Evolutionary conservation across 92 coral and sea anemone genomes (phyloP).

Genomic region (Palythoa heliodiscus): DNA sequence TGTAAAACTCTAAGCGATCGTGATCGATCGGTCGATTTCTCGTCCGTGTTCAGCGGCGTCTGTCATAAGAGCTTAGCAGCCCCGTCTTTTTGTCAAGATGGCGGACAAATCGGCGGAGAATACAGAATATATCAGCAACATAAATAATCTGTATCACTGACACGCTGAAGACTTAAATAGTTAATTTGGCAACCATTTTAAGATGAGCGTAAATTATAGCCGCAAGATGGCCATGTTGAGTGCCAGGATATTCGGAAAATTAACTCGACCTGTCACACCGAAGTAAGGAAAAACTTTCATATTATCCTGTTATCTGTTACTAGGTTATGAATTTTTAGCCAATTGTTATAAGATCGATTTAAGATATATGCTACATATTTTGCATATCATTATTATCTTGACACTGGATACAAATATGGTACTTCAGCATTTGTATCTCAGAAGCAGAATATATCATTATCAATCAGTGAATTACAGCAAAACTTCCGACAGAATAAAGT

Average conservation of each 20-base stretch:
- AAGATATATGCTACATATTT: too few species aligned
- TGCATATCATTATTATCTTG: too few species aligned
- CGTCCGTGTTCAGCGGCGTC: slow-evolving; percentile 4
- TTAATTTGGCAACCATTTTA: not conserved
- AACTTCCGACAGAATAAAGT: too few species aligned
- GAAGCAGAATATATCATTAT: too few species aligned
- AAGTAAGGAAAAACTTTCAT: slow-evolving; percentile 55
- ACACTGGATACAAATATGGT: too few species aligned
- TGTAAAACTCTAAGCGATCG: too few species aligned
- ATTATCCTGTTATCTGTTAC: not conserved
- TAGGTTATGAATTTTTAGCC: too few species aligned
- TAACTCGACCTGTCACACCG: slow-evolving; percentile 89
- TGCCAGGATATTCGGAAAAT: slow-evolving; percentile 95
- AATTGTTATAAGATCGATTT: too few species aligned
- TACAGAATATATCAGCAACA: not conserved
- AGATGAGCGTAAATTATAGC: slow-evolving; percentile 87
- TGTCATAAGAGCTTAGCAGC: not conserved
- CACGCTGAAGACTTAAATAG: not conserved
- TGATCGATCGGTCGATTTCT: too few species aligned
- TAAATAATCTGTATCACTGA: not conserved
- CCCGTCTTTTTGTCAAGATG: slow-evolving; percentile 9
- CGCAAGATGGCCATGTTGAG: slow-evolving; percentile 92
- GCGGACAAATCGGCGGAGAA: not conserved
- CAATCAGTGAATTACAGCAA: too few species aligned
- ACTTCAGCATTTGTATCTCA: too few species aligned